phyloP scores from a whole-genome alignment of 1,140 invertebrate species.

The Spodoptera litura region DNA sequence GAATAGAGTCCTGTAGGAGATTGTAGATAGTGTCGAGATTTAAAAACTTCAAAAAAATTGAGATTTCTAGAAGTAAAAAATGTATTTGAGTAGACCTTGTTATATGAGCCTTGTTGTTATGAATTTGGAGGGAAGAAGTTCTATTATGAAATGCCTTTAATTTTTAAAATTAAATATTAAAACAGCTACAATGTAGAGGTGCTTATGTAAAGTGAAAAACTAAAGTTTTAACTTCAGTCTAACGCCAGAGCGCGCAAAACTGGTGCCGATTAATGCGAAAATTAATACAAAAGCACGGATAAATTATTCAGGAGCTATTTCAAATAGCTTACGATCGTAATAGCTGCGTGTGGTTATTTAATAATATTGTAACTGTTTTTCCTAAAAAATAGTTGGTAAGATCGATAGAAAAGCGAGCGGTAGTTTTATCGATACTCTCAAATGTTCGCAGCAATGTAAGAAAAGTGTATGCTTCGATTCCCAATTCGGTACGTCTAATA shows the following conservation, averaged over 20 bases:
- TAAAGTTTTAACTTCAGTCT: slow-evolving; percentile 17
- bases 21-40: slow-evolving; percentile 24
- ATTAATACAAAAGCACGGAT: background rate
- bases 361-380: background rate
- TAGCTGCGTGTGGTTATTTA: slow-evolving; percentile 2
- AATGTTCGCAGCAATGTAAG: background rate
- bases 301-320: background rate
- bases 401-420: background rate
- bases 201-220: slow-evolving; percentile 30
- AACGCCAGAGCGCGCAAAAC: background rate
- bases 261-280: background rate
- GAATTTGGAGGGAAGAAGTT: background rate
- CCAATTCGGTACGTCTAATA: slow-evolving; percentile 7
- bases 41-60: slow-evolving; percentile 26
- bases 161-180: slow-evolving; percentile 18
- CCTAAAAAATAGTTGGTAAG: background rate
- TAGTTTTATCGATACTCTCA: background rate
- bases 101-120: background rate
- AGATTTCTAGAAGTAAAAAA: slow-evolving; percentile 17
- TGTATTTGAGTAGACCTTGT: background rate
- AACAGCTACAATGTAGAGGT: slow-evolving; percentile 33
- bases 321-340: background rate
- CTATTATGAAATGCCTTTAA: slow-evolving; percentile 3
- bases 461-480: background rate
- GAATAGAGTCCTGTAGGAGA: slow-evolving; percentile 21